A percentile compares a stretch with the other conserved stretches of the same genome.
Conservation (phyloP, 37 sponge, comb jelly and placozoan species). For the Petrosia ficiformis region DNA sequence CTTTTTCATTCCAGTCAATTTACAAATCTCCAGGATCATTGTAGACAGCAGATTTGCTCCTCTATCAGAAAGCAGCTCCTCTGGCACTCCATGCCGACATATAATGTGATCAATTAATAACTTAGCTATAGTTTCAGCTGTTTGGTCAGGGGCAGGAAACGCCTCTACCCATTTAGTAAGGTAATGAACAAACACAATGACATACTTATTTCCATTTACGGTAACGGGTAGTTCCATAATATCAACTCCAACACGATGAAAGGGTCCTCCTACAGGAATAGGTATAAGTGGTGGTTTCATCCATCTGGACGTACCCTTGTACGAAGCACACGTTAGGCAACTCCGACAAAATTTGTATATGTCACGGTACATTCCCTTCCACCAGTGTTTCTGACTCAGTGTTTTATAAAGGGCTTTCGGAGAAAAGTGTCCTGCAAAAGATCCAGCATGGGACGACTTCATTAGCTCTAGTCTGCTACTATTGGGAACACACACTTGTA, state of each 20-base stretch:
- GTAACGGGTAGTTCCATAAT: slow-evolving; percentile 44
- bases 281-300: not conserved
- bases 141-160: not conserved
- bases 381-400: slow-evolving; percentile 24
- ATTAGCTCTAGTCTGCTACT: not conserved
- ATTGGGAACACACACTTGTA: not conserved
- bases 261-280: slow-evolving; percentile 32
- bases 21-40: slow-evolving; percentile 8
- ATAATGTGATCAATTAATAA: slow-evolving; percentile 7
- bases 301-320: slow-evolving; percentile 3
- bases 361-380: slow-evolving; percentile 33
- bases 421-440: slow-evolving; percentile 23
- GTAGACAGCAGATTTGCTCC: slow-evolving; percentile 21
- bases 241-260: slow-evolving; percentile 49
- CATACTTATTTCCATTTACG: slow-evolving; percentile 22
- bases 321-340: slow-evolving; percentile 24
- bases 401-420: slow-evolving; percentile 1
- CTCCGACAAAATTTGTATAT: slow-evolving; percentile 15
- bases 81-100: slow-evolving; percentile 19
- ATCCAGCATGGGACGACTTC: not conserved
- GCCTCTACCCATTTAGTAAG: slow-evolving; percentile 36
- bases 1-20: slow-evolving; percentile 9
- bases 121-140: slow-evolving; percentile 12
- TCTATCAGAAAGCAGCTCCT: slow-evolving; percentile 8
- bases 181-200: slow-evolving; percentile 23